phyloP scores from a whole-genome alignment of 2,888 invertebrate species.

The Acanthosepion pharaonis region DNA sequence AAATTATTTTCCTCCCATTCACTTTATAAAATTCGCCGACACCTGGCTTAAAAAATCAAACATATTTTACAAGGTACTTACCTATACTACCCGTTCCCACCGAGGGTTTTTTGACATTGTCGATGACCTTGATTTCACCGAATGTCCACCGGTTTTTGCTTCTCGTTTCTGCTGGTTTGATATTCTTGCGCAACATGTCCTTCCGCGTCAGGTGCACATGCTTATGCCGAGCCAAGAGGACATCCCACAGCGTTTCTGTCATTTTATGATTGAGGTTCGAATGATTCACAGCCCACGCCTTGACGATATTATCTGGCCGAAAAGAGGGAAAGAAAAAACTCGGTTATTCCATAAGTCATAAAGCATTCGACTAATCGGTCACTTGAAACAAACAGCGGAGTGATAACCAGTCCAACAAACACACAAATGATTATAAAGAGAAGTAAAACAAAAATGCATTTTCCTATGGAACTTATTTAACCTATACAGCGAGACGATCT shows the following conservation, averaged over 20 bases:
- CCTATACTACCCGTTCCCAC: neutral
- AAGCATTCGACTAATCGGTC: no score
- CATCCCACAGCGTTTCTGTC: neutral
- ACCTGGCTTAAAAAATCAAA: no score
- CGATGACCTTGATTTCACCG: neutral
- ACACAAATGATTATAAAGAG: no score
- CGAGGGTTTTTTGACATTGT: neutral
- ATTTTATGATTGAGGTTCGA: neutral
- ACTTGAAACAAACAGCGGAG: no score
- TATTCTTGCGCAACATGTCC: neutral
- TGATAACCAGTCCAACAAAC: no score
- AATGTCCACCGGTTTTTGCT: neutral
- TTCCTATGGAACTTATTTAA: no score
- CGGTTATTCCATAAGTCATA: no score
- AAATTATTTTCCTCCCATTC: no score
- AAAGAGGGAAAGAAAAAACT: neutral
- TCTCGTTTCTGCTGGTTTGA: neutral
- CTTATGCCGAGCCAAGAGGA: neutral
- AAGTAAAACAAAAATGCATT: no score
- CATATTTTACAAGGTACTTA: neutral
- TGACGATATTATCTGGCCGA: neutral
- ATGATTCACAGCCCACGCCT: neutral
- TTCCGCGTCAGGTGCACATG: neutral
- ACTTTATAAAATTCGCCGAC: no score
- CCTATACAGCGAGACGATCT: no score